Percentiles rank a stretch among this genome's conserved stretches.
Evolutionary conservation across 2,797 vertebrate species (phyloP).

Genomic region (Malacoctenus gilli): DNA sequence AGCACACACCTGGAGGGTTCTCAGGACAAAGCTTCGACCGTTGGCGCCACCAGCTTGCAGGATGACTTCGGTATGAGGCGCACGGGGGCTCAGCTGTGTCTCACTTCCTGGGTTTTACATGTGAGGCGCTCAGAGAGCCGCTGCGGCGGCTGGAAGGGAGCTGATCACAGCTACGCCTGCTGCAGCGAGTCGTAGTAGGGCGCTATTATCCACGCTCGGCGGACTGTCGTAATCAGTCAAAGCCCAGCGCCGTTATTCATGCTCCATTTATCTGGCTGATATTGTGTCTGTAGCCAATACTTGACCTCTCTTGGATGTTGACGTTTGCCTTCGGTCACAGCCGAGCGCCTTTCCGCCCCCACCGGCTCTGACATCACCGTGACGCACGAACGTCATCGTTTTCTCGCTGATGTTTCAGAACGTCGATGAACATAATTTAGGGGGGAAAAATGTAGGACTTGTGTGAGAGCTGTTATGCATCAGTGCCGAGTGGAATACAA

Average conservation of each 20-base stretch:
- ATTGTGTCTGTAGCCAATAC: constrained; percentile 50
- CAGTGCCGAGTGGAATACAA: constrained; percentile 34
- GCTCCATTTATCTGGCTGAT: constrained; percentile 67
- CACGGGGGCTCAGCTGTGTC: constrained; percentile 6
- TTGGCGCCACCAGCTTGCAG: constrained; percentile 94
- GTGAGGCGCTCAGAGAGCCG: constrained; percentile 1
- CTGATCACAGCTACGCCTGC: constrained; percentile 28
- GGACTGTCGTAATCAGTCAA: constrained; percentile 50
- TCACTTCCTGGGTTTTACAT: too few species aligned
- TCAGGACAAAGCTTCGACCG: constrained; percentile 94
- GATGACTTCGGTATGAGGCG: constrained; percentile 90
- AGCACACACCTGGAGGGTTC: constrained; percentile 96
- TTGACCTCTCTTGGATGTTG: constrained; percentile 42
- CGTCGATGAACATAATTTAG: constrained; percentile 2
- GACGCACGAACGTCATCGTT: too few species aligned
- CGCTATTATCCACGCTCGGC: constrained; percentile 42
- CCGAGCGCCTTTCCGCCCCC: background rate
- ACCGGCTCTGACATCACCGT: constrained; percentile 5
- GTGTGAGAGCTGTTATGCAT: constrained; percentile 1
- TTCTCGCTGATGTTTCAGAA: too few species aligned
- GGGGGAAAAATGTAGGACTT: constrained; percentile 1
- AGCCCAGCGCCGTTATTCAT: constrained; percentile 48
- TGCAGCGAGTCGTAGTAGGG: constrained; percentile 30
- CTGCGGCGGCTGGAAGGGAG: constrained; percentile 9
- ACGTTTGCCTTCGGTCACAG: constrained; percentile 23